Evolutionary conservation across 2,888 invertebrate genomes (phyloP), one percentile per base, ranked within the genome.

Genomic region (Drosophila kambysellisi): DNA sequence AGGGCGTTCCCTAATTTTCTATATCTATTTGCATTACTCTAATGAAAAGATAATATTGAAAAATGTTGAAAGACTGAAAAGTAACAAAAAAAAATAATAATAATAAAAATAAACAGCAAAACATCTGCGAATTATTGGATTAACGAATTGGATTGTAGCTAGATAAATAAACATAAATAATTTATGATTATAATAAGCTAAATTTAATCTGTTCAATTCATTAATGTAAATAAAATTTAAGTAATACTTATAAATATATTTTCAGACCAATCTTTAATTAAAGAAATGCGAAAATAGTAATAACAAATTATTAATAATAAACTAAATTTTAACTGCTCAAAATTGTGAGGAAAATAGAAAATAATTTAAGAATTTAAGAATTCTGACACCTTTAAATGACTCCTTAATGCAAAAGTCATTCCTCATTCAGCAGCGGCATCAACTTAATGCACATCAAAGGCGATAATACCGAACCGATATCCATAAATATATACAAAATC

Each of bases 31-130:
- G 84, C 84, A 84, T 87, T 85, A 59, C 50, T 43, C 60, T 84
- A 88, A 88, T 88, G 87, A 87, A 88, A 88, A 77, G 68, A 81
- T 56, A 88, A 88, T 88, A 88, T 88, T 88, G 84, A 69, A 74
- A 64, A 76, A 68, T 66, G 67, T 57, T 39, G 57, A 67, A 60
- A 56, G 35, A 57, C 39, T 17, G 32, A 39, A 43, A 53, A 33
- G 43, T 15, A 60, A 25, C 20, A 8, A 64, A 20, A 3, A 35
- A 25, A 12, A n/a, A n/a, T n/a, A n/a, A n/a, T n/a, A n/a, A 65
- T 51, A 75, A 59, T 52, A 65, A 61, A 48, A 59, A 56, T 62
- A 66, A 77, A 63, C 39, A 63, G 20, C 39, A 51, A 54, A 54
- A 56, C 76, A 70, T 59, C 65, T 70, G 70, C 65, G 46, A 75